Percentiles rank a stretch among this genome's conserved stretches.
Evolutionary conservation across 2,113 vertebrate species (phyloP).

Genomic region (Gadus macrocephalus): DNA sequence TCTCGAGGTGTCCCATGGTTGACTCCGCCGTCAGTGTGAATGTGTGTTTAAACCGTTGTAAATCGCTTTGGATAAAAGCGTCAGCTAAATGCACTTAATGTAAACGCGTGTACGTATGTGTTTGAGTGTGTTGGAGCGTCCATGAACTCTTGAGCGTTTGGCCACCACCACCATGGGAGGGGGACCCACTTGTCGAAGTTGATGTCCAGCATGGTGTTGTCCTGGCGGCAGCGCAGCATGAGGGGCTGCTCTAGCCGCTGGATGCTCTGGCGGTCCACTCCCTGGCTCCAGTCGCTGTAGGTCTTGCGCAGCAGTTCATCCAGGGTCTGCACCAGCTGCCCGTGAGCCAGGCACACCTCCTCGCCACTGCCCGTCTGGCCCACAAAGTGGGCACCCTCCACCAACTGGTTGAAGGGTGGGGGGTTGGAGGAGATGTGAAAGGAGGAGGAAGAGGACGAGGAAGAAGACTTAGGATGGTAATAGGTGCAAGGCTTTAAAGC

Average conservation of each 20-base stretch:
- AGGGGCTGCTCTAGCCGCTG: conserved; percentile 76
- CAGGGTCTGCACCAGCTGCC: conserved; percentile 69
- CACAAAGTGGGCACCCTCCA: conserved; percentile 71
- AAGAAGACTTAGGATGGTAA: too few relatives aligned
- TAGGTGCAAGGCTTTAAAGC: too few relatives aligned
- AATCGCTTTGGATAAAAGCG: too few relatives aligned
- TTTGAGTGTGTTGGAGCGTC: too few relatives aligned
- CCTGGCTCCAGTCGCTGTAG: conserved; percentile 80
- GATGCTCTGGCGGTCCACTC: conserved; percentile 69
- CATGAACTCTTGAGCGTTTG: too few relatives aligned
- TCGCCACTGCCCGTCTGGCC: conserved; percentile 63
- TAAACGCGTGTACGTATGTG: too few relatives aligned
- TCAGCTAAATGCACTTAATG: too few relatives aligned
- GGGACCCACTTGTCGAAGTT: conserved; percentile 81
- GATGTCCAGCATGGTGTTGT: conserved; percentile 70
- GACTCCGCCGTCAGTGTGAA: too few relatives aligned
- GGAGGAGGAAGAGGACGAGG: too few relatives aligned
- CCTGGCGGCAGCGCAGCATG: conserved; percentile 67
- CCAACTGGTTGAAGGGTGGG: conserved; percentile 55
- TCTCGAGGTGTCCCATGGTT: too few relatives aligned
- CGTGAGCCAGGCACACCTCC: conserved; percentile 56
- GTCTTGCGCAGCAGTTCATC: conserved; percentile 76
- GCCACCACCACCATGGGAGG: too few relatives aligned
- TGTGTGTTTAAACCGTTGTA: too few relatives aligned
- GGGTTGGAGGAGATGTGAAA: not conserved